Base-by-base conservation (phyloP, 2,888 invertebrate species). In the Mythimna albipuncta region DNA sequence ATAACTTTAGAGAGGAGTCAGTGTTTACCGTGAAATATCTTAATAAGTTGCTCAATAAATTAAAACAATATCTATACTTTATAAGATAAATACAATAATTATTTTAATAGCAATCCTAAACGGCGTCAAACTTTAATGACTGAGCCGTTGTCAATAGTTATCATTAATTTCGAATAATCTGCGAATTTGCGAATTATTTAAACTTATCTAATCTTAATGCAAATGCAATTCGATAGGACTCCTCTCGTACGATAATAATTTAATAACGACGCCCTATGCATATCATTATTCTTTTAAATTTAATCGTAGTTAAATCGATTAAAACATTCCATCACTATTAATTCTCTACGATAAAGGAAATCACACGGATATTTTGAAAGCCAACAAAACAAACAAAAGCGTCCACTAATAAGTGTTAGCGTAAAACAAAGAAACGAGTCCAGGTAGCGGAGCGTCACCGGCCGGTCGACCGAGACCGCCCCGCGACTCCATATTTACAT, bases 321-420 rank as follows among this genome's bases (percentile, higher is more conserved):
- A 92, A 93, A 95, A 95, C 94, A 94, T 94, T 95, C 93, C 94
- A 93, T 94, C 92, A 91, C 92, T 94, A 94, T 93, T 79, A 88
- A 90, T 91, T 90, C 90, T 93, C 88, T 94, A 94, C 90, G 84
- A 90, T 90, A 93, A 94, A 94, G 89, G 90, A 94, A 95, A 94
- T 92, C 95, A 95, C 96, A 95, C 96, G 89, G 94, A 95, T 94
- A 94, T 94, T 95, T 95, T 86, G 93, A 93, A 95, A 95, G 95
- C 94, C 93, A 95, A 95, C 94, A 93, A 94, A 95, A 95, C 93
- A 94, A 94, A 94, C 94, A 81, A 86, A 94, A 95, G 95, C 95
- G 89, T 94, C 91, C 94, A 93, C 94, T 93, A 93, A 90, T 90
- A 91, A 92, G 92, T 92, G 94, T 94, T 92, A 94, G 93, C 94